Conservation (phyloP, 2,113 vertebrate genomes). For the Todiramphus saurophagus region DNA sequence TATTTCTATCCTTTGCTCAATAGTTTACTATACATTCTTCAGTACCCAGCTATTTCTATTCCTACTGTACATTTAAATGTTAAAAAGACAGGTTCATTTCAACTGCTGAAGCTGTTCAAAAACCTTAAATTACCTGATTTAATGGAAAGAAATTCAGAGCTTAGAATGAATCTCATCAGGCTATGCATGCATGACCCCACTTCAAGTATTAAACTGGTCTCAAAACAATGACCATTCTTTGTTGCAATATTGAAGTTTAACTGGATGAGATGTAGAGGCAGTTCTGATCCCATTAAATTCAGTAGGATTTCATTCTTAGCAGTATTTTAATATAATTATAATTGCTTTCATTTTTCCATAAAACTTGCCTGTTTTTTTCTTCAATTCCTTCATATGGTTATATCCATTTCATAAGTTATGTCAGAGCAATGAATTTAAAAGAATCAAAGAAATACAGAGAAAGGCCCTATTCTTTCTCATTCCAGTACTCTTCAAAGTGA, state of each 20-base stretch:
- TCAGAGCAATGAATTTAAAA: not conserved
- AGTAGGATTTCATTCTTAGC: constrained; percentile 36
- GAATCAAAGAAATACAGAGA: not conserved
- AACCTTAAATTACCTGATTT: constrained; percentile 12
- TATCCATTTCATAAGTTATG: constrained; percentile 21
- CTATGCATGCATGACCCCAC: constrained; percentile 39
- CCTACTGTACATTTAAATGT: constrained; percentile 32
- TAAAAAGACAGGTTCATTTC: constrained; percentile 34
- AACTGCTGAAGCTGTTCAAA: constrained; percentile 17
- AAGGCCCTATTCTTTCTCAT: constrained; percentile 1
- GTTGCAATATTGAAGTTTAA: constrained; percentile 25
- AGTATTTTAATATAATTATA: constrained; percentile 61
- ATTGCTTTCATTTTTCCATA: constrained; percentile 35
- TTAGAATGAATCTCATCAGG: constrained; percentile 30
- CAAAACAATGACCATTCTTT: constrained; percentile 44
- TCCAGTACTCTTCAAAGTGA: constrained; percentile 43
- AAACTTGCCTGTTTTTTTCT: constrained; percentile 14
- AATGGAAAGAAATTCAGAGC: constrained; percentile 37
- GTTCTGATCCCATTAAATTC: constrained; percentile 40
- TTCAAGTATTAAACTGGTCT: constrained; percentile 42
- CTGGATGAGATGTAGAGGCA: not conserved
- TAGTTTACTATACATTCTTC: constrained; percentile 12
- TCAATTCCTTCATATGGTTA: not conserved
- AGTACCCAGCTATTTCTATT: not conserved
- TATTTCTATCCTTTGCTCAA: not conserved